Evolutionary conservation across 2,888 invertebrate species (phyloP), one percentile per base, ranked within the genome.

Genomic region (Pardosa pseudoannulata): DNA sequence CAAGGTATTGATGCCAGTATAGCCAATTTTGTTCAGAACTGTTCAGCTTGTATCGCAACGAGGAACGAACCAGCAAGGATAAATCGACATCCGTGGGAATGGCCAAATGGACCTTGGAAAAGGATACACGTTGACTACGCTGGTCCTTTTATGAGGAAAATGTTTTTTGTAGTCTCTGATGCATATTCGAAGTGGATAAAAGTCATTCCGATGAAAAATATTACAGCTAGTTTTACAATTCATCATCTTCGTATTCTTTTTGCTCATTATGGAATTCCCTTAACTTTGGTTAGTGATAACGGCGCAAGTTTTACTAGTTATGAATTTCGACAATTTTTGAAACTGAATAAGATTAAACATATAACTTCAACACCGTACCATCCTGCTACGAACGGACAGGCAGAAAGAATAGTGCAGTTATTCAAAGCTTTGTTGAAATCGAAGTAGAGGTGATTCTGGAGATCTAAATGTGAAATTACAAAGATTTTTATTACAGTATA

Each of bases 381-480:
- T 67, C 90, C 90, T 64, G 56, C 87, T 5, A 76, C 90, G 9
- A 90, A 90, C 82, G 90, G 90, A 23, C 89, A 89, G 76, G 90
- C 90, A 31, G 89, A 90, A 82, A 79, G 90, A 19, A 73, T 80
- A n/a, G 90, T 90, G 11, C 89, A 68, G 62, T 74, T 74, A 64
- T 74, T 74, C 74, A 62, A 74, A 74, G 74, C 74, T 74, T 74
- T 62, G 62, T 74, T 74, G 74, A 74, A 74, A 74, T 74, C 62
- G 28, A 74, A 62, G 73, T 73, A 73, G 73, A 73, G 56, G 56
- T 73, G 73, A 73, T 73, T 73, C 73, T 73, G 73, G 73, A 73
- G 73, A 73, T 73, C 73, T 73, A 73, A 73, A 73, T 73, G 73
- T 71, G 71, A 73, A 73, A 73, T 73, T 73, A 73, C 74, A 74